Conservation (phyloP, 2,888 invertebrate species). For the Atethmia centrago region DNA sequence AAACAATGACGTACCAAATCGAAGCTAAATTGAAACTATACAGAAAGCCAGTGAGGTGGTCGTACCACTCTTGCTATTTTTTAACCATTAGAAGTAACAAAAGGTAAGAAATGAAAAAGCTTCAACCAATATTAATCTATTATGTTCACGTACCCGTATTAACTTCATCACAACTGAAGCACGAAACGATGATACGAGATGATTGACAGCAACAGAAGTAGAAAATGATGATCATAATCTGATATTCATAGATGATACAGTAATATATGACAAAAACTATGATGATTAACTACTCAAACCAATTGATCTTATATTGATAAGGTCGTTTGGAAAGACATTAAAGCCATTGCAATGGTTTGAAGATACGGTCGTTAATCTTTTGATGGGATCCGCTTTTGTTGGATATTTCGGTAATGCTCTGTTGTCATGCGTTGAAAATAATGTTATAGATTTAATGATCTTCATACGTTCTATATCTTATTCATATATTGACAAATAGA, state of each 20-base stretch:
- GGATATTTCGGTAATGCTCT: constrained; percentile 12
- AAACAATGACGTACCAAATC: background rate
- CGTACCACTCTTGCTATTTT: background rate
- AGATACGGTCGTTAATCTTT: constrained; percentile 31
- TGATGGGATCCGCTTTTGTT: constrained; percentile 13
- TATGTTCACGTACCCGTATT: constrained; percentile 16
- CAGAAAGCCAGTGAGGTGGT: background rate
- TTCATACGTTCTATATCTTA: background rate
- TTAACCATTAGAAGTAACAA: background rate
- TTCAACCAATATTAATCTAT: constrained; percentile 19
- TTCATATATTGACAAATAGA: background rate
- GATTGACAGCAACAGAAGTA: constrained; percentile 55
- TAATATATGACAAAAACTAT: constrained; percentile 42
- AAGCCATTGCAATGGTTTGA: constrained; percentile 12
- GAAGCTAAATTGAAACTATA: background rate
- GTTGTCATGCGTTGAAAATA: constrained; percentile 6
- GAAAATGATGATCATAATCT: constrained; percentile 44
- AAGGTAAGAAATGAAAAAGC: background rate
- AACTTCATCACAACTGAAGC: constrained; percentile 33
- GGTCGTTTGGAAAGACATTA: constrained; percentile 25
- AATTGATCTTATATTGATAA: constrained; percentile 41
- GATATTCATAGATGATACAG: constrained; percentile 41
- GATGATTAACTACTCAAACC: constrained; percentile 46
- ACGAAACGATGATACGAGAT: constrained; percentile 40
- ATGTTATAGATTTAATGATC: background rate